phyloP scores from a whole-genome alignment of 2,888 invertebrate genomes.

The Sinhomidia bicolor region DNA sequence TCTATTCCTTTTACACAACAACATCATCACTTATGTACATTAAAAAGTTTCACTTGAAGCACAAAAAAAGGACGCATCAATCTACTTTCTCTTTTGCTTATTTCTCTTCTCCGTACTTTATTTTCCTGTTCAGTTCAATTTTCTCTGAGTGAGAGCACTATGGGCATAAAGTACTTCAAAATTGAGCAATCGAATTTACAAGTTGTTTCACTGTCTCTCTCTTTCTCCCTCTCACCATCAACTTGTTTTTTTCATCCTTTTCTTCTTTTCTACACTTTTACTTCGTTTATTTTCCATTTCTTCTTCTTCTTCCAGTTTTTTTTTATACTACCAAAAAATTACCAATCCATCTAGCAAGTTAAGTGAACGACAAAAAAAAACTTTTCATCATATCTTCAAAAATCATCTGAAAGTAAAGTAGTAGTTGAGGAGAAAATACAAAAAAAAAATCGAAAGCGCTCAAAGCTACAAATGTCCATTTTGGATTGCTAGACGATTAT shows the following conservation, averaged over 20 bases:
- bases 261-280: not conserved
- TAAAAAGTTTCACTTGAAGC: conserved; percentile 33
- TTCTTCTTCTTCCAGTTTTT: conserved; percentile 11
- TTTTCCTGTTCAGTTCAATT: not conserved
- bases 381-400: conserved; percentile 70
- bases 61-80: conserved; percentile 15
- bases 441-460: conserved; percentile 61
- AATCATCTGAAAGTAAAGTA: conserved; percentile 57
- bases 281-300: conserved; percentile 42
- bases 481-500: conserved; percentile 50
- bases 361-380: conserved; percentile 67
- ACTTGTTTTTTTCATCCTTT: conserved; percentile 24
- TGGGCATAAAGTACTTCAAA: conserved; percentile 35
- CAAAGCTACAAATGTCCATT: conserved; percentile 47
- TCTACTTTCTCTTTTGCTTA: not conserved
- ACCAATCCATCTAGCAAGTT: conserved; percentile 59
- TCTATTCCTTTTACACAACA: not conserved
- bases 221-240: conserved; percentile 25
- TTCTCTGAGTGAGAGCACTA: not conserved
- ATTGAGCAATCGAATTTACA: conserved; percentile 68
- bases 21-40: not conserved
- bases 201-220: conserved; percentile 59
- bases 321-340: conserved; percentile 59
- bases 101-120: conserved; percentile 17
- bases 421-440: not conserved